These are phyloP conservation scores for Oligia latruncula DNA, from an alignment of 2,888 invertebrate genomes.

Conservation along the genomic window DNA sequence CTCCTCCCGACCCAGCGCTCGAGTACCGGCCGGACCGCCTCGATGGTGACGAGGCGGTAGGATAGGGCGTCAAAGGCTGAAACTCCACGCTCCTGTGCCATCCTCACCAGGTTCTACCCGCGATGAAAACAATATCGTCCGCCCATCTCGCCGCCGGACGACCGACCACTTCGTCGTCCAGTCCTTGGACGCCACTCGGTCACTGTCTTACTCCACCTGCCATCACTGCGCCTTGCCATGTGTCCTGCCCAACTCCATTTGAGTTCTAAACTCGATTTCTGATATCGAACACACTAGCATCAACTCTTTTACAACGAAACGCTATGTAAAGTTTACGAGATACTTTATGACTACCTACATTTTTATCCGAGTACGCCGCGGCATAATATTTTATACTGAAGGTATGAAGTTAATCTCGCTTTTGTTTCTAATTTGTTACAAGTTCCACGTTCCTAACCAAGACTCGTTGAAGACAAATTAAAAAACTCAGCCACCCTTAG, in stretches of 20 bases:
- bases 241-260: not conserved
- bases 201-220: not conserved
- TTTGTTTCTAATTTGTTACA: conserved; percentile 62
- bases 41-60: no score
- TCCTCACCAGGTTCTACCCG: no score
- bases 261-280: not conserved
- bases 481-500: conserved; percentile 68
- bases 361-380: conserved; percentile 22
- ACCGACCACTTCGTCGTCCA: not conserved
- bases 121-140: not conserved
- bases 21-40: no score
- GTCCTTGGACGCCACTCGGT: not conserved
- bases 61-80: no score
- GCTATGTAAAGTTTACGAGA: conserved; percentile 27
- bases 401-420: conserved; percentile 56
- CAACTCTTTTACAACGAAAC: conserved; percentile 39
- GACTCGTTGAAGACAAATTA: conserved; percentile 68
- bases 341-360: conserved; percentile 22
- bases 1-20: no score
- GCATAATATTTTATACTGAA: conserved; percentile 34
- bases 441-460: conserved; percentile 60
- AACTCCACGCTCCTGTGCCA: no score
- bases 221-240: not conserved
- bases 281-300: not conserved
- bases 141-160: not conserved